Percentiles rank a stretch among this genome's conserved stretches.
Conservation (phyloP, 1,140 invertebrate species). For the Neotoxoptera formosana region DNA sequence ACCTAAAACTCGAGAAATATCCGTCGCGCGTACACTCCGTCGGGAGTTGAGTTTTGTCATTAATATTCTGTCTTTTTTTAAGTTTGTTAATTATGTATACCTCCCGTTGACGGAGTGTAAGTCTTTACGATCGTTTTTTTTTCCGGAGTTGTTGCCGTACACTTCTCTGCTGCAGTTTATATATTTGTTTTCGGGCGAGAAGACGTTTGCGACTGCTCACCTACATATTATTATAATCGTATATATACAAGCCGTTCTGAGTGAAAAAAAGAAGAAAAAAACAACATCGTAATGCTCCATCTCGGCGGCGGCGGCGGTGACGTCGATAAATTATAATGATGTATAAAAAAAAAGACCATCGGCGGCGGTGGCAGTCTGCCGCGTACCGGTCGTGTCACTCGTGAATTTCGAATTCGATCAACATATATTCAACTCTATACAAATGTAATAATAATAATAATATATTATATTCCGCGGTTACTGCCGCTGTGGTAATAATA, state of each 20-base stretch:
- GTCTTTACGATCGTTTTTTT: background rate
- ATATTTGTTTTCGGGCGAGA: background rate
- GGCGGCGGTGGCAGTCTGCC: background rate
- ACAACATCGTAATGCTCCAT: background rate
- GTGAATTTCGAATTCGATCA: constrained; percentile 3
- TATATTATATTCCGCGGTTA: background rate
- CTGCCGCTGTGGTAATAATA: background rate
- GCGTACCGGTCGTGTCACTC: background rate
- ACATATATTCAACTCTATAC: background rate
- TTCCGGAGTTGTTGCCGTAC: background rate
- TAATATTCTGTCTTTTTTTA: constrained; percentile 43
- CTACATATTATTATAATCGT: constrained; percentile 10
- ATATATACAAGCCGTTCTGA: background rate
- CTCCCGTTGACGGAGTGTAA: background rate
- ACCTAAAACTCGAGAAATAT: background rate
- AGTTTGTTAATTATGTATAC: constrained; percentile 42
- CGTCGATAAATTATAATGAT: constrained; percentile 12
- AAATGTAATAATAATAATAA: background rate
- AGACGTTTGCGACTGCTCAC: background rate
- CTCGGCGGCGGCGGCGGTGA: background rate
- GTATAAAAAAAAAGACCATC: background rate
- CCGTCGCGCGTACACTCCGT: background rate
- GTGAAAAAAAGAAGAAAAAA: background rate
- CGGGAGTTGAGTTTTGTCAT: constrained; percentile 4
- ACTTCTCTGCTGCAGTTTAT: background rate